Conservation (phyloP, 2,113 vertebrate genomes). For the Lichenostomus cassidix region DNA sequence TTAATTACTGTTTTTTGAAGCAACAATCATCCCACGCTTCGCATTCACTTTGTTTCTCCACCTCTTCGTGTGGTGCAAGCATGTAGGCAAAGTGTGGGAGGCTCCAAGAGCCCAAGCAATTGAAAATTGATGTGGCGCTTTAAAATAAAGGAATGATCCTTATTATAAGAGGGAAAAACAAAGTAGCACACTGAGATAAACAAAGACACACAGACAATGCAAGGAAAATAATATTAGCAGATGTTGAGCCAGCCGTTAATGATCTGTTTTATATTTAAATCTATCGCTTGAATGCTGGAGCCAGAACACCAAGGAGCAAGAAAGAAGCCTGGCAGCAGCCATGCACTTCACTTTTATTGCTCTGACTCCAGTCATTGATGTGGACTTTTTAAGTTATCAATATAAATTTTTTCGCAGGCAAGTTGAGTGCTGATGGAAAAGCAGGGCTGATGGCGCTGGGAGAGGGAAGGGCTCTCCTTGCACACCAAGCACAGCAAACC, state of each 20-base stretch:
- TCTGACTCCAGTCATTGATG: constrained; percentile 16
- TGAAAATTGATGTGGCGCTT: constrained; percentile 48
- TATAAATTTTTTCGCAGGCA: not conserved
- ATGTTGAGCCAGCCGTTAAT: constrained; percentile 71
- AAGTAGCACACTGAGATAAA: constrained; percentile 71
- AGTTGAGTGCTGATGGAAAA: not conserved
- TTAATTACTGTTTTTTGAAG: constrained; percentile 64
- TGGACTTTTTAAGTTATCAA: constrained; percentile 34
- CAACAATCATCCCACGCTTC: constrained; percentile 61
- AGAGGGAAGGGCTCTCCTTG: not conserved
- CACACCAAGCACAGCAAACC: not conserved
- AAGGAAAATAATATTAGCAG: constrained; percentile 74
- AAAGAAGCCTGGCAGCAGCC: constrained; percentile 57
- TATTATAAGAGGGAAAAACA: constrained; percentile 68
- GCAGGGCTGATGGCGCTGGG: not conserved
- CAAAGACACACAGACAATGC: constrained; percentile 69
- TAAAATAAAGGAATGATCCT: constrained; percentile 71
- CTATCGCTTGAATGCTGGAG: constrained; percentile 52
- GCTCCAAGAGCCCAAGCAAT: constrained; percentile 58
- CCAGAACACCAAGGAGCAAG: constrained; percentile 57
- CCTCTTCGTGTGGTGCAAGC: constrained; percentile 46
- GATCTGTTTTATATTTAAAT: constrained; percentile 73
- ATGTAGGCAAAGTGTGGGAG: constrained; percentile 68
- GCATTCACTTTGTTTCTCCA: constrained; percentile 51
- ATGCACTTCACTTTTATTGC: constrained; percentile 54